Percentiles rank a stretch among this genome's conserved stretches.
These are phyloP conservation scores for Puntigrus tetrazona DNA, from an alignment of 2,113 vertebrate species.

Conservation along the genomic window DNA sequence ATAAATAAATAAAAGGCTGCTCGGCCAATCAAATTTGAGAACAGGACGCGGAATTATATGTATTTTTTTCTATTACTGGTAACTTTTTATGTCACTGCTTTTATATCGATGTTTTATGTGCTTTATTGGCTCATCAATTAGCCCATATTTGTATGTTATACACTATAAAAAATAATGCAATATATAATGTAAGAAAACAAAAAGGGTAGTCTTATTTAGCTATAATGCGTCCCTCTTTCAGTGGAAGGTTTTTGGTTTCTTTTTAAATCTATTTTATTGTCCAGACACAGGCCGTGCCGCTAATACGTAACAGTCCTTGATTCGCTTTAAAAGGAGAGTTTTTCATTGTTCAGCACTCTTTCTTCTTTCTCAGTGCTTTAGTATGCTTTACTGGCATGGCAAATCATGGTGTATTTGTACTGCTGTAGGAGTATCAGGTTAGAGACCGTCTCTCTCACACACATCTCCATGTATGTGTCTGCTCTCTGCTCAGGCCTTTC, in stretches of 20 bases:
- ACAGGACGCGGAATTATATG: background rate
- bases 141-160: background rate
- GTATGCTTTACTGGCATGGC: background rate
- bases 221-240: background rate
- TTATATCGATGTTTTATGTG: background rate
- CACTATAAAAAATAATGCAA: no score
- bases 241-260: background rate
- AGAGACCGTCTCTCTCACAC: slow-evolving; percentile 33
- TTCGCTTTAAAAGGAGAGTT: background rate
- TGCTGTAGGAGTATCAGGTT: slow-evolving; percentile 2
- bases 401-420: background rate
- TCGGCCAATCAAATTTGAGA: background rate
- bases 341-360: background rate
- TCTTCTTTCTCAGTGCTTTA: background rate
- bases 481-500: background rate
- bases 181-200: background rate
- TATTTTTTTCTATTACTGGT: background rate
- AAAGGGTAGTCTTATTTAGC: background rate
- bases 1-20: no score
- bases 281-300: background rate
- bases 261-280: background rate
- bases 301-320: background rate
- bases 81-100: background rate
- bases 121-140: background rate
- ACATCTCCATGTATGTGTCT: slow-evolving; percentile 25